phyloP scores from a whole-genome alignment of 53 echinoderm and acorn worm species.

The Mesocentrotus franciscanus region DNA sequence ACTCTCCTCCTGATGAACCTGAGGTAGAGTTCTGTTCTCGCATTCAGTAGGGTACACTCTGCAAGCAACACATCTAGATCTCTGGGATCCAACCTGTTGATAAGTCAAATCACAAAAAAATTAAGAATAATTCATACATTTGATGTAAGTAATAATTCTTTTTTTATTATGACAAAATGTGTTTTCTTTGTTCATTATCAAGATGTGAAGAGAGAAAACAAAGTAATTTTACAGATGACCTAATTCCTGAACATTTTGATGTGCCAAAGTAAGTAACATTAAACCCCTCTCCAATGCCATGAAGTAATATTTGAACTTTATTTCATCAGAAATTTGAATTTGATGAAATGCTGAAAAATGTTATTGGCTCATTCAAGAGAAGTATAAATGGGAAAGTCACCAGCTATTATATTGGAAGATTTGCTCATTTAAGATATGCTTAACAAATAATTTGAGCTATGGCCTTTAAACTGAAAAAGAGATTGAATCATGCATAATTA shows the following conservation, averaged over 20 bases:
- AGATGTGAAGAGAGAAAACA: not conserved
- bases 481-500: too few species aligned
- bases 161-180: not conserved
- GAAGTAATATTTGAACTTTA: too few species aligned
- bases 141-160: not conserved
- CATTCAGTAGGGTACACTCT: constrained; percentile 93
- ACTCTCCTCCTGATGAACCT: constrained; percentile 93
- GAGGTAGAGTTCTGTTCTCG: constrained; percentile 96
- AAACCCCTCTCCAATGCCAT: too few species aligned
- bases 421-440: not conserved
- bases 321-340: too few species aligned
- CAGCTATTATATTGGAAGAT: not conserved
- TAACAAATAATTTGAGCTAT: not conserved
- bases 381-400: not conserved
- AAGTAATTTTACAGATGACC: not conserved
- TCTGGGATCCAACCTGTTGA: constrained; percentile 88
- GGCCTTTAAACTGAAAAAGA: too few species aligned
- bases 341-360: too few species aligned
- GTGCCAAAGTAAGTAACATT: too few species aligned
- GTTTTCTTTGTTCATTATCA: not conserved
- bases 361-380: not conserved
- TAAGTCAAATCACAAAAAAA: not conserved
- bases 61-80: constrained; percentile 97
- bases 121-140: not conserved
- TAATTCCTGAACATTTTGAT: too few species aligned